phyloP scores from a whole-genome alignment of 1,140 invertebrate genomes.

The Melipona quadrifasciata region DNA sequence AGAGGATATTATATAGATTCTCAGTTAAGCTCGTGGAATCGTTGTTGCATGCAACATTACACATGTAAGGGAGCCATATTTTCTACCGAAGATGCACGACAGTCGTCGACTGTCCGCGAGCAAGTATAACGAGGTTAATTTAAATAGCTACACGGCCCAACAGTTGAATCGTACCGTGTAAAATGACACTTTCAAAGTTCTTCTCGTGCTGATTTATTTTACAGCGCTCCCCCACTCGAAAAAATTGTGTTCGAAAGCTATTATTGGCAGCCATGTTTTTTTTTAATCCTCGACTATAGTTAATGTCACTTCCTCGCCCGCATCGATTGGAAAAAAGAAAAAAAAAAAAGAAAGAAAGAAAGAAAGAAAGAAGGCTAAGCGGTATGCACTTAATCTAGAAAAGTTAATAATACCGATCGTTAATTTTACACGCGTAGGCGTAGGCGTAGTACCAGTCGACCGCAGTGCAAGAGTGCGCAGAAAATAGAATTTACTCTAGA shows the following conservation, averaged over 20 bases:
- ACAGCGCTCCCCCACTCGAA: no score
- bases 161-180: not conserved
- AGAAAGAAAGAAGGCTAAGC: no score
- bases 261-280: no score
- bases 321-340: not conserved
- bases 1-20: not conserved
- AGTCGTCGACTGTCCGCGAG: slow-evolving; percentile 59
- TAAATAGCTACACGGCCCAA: slow-evolving; percentile 21
- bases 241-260: not conserved
- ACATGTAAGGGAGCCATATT: not conserved
- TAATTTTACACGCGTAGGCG: slow-evolving; percentile 22
- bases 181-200: no score
- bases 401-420: slow-evolving; percentile 34
- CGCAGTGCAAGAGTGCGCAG: not conserved
- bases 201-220: no score
- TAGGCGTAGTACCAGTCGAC: slow-evolving; percentile 11
- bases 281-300: no score
- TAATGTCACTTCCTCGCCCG: no score
- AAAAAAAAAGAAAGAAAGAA: not conserved
- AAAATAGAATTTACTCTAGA: slow-evolving; percentile 46
- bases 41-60: slow-evolving; percentile 11
- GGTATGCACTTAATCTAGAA: not conserved
- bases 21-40: not conserved
- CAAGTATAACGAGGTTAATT: slow-evolving; percentile 45
- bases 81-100: slow-evolving; percentile 47